Conservation (phyloP, 2,113 vertebrate genomes). For the Otis tarda region DNA sequence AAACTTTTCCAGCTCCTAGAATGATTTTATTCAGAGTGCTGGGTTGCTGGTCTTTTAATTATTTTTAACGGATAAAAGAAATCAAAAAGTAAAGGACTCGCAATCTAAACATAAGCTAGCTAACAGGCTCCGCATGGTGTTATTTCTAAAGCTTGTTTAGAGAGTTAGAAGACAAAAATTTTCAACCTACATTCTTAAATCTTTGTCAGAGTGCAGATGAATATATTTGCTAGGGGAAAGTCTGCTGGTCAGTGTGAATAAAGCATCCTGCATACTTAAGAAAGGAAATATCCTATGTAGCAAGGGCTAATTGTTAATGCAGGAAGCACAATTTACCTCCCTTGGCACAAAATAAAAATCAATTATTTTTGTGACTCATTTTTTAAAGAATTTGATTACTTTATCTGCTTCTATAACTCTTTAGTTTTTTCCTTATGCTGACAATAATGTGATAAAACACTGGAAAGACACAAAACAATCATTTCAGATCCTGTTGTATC, state of each 20-base stretch:
- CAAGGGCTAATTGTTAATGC: not conserved
- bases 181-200: not conserved
- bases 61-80: slow-evolving; percentile 7
- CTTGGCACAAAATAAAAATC: not conserved
- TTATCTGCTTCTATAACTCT: not conserved
- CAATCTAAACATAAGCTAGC: not conserved
- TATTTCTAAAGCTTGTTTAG: not conserved
- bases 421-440: not conserved
- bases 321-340: not conserved
- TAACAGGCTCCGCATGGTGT: not conserved
- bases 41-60: not conserved
- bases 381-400: not conserved
- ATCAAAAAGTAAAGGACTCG: not conserved
- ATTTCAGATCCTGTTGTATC: not conserved
- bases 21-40: slow-evolving; percentile 25
- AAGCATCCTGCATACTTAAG: not conserved
- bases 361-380: not conserved
- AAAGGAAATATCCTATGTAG: not conserved
- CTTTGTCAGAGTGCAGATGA: not conserved
- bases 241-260: not conserved
- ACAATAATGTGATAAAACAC: not conserved
- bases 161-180: not conserved
- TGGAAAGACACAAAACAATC: not conserved
- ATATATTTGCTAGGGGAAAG: not conserved
- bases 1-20: slow-evolving; percentile 18